Evolutionary conservation across 2,797 vertebrate genomes (phyloP).

Genomic region (Percopsis omiscomaycus): DNA sequence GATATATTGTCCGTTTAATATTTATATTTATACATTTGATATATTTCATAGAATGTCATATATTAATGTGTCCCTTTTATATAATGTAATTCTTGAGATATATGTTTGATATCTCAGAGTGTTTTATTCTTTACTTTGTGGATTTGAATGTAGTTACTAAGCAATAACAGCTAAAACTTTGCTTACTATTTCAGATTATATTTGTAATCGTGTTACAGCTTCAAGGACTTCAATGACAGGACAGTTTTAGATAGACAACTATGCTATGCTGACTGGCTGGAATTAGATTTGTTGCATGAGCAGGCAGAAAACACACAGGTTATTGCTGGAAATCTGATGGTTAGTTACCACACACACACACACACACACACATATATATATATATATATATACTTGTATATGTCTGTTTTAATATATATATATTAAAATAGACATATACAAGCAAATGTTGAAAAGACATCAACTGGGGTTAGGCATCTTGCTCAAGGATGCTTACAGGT

Average conservation of each 20-base stretch:
- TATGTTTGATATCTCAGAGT: background rate
- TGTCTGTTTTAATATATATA: background rate
- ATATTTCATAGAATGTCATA: too few species aligned
- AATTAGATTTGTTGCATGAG: conserved; percentile 73
- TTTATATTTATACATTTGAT: too few species aligned
- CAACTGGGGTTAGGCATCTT: background rate
- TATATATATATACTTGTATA: background rate
- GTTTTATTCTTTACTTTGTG: conserved; percentile 21
- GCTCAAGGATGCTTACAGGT: too few species aligned
- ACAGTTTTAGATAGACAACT: conserved; percentile 61
- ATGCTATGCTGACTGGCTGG: conserved; percentile 59
- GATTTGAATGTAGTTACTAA: conserved; percentile 28
- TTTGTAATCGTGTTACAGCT: conserved; percentile 41
- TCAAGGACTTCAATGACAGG: conserved; percentile 46
- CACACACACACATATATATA: background rate
- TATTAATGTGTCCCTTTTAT: too few species aligned
- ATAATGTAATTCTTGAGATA: too few species aligned
- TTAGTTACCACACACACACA: conserved; percentile 47
- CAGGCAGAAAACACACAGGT: conserved; percentile 65
- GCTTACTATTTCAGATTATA: conserved; percentile 23
- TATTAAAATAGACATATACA: background rate
- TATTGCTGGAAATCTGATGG: conserved; percentile 58
- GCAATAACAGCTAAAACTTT: conserved; percentile 40
- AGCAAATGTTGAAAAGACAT: background rate
- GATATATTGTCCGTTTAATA: too few species aligned